Base-by-base conservation (phyloP, 1,140 invertebrate genomes). In the Telenomus remus region DNA sequence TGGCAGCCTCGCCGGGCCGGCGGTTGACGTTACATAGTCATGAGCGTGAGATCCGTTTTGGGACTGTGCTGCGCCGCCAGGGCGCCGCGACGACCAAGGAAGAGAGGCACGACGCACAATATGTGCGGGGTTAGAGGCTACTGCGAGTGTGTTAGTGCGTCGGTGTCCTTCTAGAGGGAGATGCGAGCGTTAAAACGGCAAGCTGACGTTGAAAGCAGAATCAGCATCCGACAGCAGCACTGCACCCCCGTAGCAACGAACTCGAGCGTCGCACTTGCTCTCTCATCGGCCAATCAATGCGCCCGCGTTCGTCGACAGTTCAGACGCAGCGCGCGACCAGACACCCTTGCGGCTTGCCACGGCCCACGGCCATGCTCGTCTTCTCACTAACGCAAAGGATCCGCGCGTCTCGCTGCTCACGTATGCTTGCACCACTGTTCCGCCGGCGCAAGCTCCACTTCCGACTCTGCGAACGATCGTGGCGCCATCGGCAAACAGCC, bases 361-460 rank as follows among this genome's bases (percentile, higher is more conserved):
- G n/a, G 5, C 34, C 48, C 19, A 35, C 50, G n/a, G 44, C 53
- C 35, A 11, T 12, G 54, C 47, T 34, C 19, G 9, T 51, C 13
- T 39, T 51, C 54, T 10, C 54, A 4, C n/a, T 12, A 27, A 51
- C 64, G 15, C 50, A 19, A 47, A 69, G 49, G 49, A 69, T 60
- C 56, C 13, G n/a, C 39, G 54, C 55, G 65, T 48, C 11, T 42
- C 55, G 37, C 37, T 39, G 37, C 34, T 55, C n/a, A 13, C 65
- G 64, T 68, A 57, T 16, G 54, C 65, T 53, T 37, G 65, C 65
- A 47, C 55, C 55, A 59, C 55, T 59, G n/a, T 34, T 59, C 65
- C 55, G 55, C 54, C 55, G 56, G 65, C 65, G 65, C 65, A 69
- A 70, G 51, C 56, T 60, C 65, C 55, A 69, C 55, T 47, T 47